Evolutionary conservation across 2,888 invertebrate genomes (phyloP), one percentile per base, ranked within the genome.

Genomic region (Camponotus fellah): DNA sequence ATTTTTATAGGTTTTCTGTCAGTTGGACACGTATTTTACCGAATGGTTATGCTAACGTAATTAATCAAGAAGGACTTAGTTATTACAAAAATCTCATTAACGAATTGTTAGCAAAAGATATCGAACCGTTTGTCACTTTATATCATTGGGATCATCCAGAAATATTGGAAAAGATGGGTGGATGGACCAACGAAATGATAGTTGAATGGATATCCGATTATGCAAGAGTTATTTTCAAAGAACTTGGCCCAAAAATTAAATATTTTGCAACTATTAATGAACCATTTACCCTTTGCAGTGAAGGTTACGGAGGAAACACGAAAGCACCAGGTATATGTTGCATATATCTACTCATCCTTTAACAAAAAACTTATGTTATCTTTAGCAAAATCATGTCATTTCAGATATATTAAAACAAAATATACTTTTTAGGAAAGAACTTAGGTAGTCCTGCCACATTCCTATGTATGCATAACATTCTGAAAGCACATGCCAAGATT

Each of bases 191-290:
- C 92, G 96, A 96, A 0, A 96, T 96, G 87, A 96, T 97, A 3
- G 95, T 96, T 21, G 96, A 97, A 46, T 95, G 96, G 86, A 97
- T 96, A 90, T 96, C 95, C 34, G 96, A 97, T 90, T 97, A 96
- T 87, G 97, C 97, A 0, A 96, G 95, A 86, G 90, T 97, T 46
- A 92, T 97, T 82, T 96, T 97, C 86, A 95, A 96, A 75, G 95
- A 96, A 91, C 97, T 96, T 87, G 97, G 96, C 0, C 95, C 96
- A 88, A 96, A 96, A 92, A 96, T 97, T 8, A 96, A 93, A 93
- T 95, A 96, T 81, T 98, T 98, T 97, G 96, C 97, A 4, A 98
- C 98, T 0, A 96, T 98, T 87, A 98, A 98, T 92, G 98, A 98
- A 92, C 97, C 98, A 0, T 95, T 95, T 93, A 95, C 95, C 87